A percentile compares a stretch with the other conserved stretches of the same genome.
Conservation (phyloP, 2,797 vertebrate genomes). For the Momotus momota region DNA sequence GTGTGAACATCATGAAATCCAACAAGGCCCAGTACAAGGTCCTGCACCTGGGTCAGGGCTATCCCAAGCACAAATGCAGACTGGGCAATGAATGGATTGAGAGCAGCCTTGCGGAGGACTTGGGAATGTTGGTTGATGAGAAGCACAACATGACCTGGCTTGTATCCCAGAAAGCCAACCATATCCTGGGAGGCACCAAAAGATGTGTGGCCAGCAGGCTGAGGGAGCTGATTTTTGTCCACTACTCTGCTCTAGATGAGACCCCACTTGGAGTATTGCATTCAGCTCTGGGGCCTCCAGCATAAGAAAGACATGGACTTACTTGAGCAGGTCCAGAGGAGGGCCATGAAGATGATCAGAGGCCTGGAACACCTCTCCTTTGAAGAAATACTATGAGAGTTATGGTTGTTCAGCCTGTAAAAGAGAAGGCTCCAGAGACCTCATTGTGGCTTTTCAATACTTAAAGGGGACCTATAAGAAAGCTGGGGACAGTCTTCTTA, state of each 20-base stretch:
- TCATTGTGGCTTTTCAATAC: no score
- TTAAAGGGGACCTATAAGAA: no score
- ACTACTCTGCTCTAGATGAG: neutral
- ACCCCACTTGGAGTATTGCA: neutral
- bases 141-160: neutral
- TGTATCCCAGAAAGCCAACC: neutral
- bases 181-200: neutral
- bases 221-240: neutral
- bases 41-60: neutral
- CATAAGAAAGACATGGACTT: neutral
- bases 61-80: neutral
- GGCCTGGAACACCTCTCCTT: neutral
- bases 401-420: no score
- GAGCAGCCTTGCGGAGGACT: neutral
- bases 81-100: neutral
- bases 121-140: neutral
- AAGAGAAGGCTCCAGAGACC: no score
- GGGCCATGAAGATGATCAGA: neutral
- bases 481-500: no score
- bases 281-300: neutral
- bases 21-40: neutral
- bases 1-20: neutral
- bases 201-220: neutral
- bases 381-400: neutral
- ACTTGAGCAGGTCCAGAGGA: neutral